phyloP scores from a whole-genome alignment of 1,140 invertebrate species.

The Choristoneura fumiferana region DNA sequence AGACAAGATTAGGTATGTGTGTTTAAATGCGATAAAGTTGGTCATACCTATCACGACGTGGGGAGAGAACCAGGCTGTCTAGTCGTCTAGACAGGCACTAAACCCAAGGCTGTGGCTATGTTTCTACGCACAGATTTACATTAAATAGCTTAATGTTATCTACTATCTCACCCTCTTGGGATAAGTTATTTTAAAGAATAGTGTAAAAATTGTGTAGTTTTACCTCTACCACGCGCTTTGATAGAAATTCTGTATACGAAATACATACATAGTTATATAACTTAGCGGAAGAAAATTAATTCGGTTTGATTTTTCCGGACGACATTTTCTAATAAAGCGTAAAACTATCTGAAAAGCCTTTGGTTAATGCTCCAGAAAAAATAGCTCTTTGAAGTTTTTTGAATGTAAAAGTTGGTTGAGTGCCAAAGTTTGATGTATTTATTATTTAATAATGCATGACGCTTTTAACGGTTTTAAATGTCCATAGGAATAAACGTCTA shows the following conservation, averaged over 20 bases:
- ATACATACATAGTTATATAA: too few relatives aligned
- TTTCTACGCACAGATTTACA: slow-evolving; percentile 2
- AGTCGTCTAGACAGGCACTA: slow-evolving; percentile 12
- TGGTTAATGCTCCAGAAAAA: neutral
- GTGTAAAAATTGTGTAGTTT: too few relatives aligned
- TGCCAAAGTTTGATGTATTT: slow-evolving; percentile 12
- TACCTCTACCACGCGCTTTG: too few relatives aligned
- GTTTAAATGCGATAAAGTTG: neutral
- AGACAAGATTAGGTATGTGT: too few relatives aligned
- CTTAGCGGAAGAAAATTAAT: too few relatives aligned
- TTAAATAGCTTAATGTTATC: slow-evolving; percentile 12
- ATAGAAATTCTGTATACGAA: neutral
- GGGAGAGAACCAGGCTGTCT: slow-evolving; percentile 7
- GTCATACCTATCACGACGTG: neutral
- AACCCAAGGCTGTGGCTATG: neutral
- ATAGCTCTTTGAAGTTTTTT: slow-evolving; percentile 12
- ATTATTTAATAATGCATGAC: slow-evolving; percentile 9
- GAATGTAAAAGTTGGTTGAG: neutral
- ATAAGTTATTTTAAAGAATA: neutral
- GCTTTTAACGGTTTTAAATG: neutral
- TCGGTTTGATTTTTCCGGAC: neutral
- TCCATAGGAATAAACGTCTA: neutral
- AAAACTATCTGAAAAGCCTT: slow-evolving; percentile 7
- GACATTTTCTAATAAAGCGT: slow-evolving; percentile 2
- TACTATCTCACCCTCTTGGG: neutral